Percentiles rank a stretch among this genome's conserved stretches.
Evolutionary conservation across 2,797 vertebrate genomes (phyloP).

Genomic region (Acridotheres tristis): DNA sequence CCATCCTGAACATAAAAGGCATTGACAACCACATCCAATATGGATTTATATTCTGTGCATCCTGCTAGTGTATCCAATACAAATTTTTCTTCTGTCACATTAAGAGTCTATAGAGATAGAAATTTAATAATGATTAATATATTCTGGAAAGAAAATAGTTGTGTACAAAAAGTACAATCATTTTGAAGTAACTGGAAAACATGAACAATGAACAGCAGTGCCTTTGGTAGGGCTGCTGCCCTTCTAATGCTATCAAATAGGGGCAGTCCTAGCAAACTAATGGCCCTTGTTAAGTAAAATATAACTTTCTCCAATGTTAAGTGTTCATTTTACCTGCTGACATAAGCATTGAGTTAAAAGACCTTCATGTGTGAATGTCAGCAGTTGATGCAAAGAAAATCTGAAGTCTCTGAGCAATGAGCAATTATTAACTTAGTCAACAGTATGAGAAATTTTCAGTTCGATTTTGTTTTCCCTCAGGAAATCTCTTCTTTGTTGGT

Average conservation of each 20-base stretch:
- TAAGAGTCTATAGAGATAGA: constrained; percentile 70
- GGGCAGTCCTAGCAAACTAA: not conserved
- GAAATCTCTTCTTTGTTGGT: not conserved
- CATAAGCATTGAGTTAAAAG: not conserved
- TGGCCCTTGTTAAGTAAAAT: not conserved
- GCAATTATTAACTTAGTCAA: not conserved
- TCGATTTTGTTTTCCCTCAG: not conserved
- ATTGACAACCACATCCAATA: constrained; percentile 83
- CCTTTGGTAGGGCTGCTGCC: not conserved
- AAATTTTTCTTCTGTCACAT: constrained; percentile 75
- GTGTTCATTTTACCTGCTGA: not conserved
- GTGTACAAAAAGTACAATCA: not conserved
- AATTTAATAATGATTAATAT: constrained; percentile 9
- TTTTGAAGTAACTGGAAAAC: not conserved
- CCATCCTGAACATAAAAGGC: constrained; percentile 82
- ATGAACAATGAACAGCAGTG: not conserved
- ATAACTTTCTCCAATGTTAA: not conserved
- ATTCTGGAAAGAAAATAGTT: not conserved
- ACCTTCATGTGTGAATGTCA: constrained; percentile 3
- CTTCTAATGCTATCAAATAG: not conserved
- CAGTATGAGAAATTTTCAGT: not conserved
- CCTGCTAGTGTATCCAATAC: constrained; percentile 82
- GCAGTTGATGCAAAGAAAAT: not conserved
- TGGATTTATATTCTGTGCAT: constrained; percentile 81
- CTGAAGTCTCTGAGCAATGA: not conserved